phyloP scores from a whole-genome alignment of 2,113 vertebrate species.

The Chinchilla lanigera region DNA sequence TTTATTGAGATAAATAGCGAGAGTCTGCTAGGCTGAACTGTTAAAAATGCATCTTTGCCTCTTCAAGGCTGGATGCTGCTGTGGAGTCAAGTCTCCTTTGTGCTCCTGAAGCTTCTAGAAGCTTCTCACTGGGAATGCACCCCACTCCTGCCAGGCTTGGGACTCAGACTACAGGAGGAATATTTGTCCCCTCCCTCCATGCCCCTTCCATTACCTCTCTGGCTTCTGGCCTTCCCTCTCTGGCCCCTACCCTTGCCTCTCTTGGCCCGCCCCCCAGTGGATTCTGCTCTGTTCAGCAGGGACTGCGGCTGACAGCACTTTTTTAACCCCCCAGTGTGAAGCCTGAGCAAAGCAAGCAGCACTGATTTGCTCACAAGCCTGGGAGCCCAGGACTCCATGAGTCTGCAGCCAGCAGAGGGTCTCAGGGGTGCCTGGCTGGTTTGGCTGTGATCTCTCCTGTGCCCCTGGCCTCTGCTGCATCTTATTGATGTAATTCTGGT shows the following conservation, averaged over 20 bases:
- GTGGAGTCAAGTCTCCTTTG: slow-evolving; percentile 37
- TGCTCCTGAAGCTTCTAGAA: slow-evolving; percentile 24
- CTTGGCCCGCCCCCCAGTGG: background rate
- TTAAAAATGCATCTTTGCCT: slow-evolving; percentile 58
- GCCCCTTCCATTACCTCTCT: background rate
- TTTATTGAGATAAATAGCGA: slow-evolving; percentile 79
- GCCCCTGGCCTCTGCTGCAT: background rate
- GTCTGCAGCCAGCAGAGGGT: background rate
- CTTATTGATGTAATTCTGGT: background rate
- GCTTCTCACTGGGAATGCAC: background rate
- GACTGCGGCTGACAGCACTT: background rate
- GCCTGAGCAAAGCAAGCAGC: background rate
- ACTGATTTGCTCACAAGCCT: background rate
- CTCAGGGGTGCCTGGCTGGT: background rate
- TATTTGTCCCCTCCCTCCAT: background rate
- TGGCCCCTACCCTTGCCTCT: background rate
- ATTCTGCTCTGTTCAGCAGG: background rate
- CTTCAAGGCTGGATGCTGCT: background rate
- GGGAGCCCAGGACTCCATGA: background rate
- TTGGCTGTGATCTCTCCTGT: background rate
- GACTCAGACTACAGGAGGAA: background rate
- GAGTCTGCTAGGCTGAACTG: slow-evolving; percentile 50
- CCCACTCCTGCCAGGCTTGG: background rate
- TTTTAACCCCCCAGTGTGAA: background rate
- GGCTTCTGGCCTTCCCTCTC: background rate